Evolutionary conservation across 1,140 invertebrate genomes (phyloP).

Genomic region (Megalonaias nervosa): DNA sequence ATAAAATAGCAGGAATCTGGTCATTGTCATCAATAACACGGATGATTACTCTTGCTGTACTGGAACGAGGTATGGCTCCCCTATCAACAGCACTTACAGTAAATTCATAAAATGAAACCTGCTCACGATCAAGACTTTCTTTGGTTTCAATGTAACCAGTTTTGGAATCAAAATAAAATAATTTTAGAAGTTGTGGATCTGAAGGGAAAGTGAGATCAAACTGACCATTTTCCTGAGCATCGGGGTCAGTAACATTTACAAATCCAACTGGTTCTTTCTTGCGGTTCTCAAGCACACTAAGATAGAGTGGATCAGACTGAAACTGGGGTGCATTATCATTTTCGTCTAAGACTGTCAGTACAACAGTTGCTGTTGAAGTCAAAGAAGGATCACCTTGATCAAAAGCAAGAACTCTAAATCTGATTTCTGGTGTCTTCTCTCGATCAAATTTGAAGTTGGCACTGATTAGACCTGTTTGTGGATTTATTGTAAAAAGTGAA

Average conservation of each 20-base stretch:
- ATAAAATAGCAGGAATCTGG: constrained; percentile 55
- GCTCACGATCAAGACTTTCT: constrained; percentile 22
- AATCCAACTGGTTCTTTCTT: constrained; percentile 86
- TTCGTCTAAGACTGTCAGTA: constrained; percentile 67
- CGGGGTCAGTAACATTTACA: constrained; percentile 77
- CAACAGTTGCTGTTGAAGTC: constrained; percentile 92
- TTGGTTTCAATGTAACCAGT: constrained; percentile 28
- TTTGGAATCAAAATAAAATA: constrained; percentile 27
- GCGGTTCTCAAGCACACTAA: constrained; percentile 89
- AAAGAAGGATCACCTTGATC: constrained; percentile 75
- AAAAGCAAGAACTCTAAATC: constrained; percentile 52
- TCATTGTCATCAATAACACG: constrained; percentile 87
- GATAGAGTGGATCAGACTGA: constrained; percentile 67
- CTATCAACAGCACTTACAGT: constrained; percentile 92
- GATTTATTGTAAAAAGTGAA: constrained; percentile 51
- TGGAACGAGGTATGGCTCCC: constrained; percentile 88
- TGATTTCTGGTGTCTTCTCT: constrained; percentile 47
- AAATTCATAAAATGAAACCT: constrained; percentile 74
- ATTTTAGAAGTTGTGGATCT: constrained; percentile 30
- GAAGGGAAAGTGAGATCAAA: constrained; percentile 45
- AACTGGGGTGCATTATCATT: constrained; percentile 71
- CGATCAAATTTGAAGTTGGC: constrained; percentile 52
- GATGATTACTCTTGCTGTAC: constrained; percentile 87
- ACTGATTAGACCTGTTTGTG: constrained; percentile 48
- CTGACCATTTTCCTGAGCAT: constrained; percentile 60